Evolutionary conservation across 2,113 vertebrate genomes (phyloP).

Genomic region (Leucosticte australis): DNA sequence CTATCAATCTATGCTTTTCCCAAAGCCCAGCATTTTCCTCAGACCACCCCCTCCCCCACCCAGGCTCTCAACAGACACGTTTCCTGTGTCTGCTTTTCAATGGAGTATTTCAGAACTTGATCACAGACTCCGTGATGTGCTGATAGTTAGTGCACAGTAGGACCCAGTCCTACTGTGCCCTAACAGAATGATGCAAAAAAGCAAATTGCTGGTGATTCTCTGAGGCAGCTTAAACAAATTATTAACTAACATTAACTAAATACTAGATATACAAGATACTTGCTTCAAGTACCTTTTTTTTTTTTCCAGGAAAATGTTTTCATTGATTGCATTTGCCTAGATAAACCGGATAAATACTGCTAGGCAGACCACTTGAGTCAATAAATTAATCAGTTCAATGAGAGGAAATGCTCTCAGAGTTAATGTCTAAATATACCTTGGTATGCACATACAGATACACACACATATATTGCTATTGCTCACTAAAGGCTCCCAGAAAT

Average conservation of each 20-base stretch:
- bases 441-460: neutral
- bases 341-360: neutral
- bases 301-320: neutral
- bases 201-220: neutral
- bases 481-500: neutral
- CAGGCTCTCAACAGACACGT: fast-evolving
- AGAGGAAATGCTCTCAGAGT: neutral
- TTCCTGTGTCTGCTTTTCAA: neutral
- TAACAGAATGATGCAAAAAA: neutral
- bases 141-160: neutral
- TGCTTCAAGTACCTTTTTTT: neutral
- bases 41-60: fast-evolving
- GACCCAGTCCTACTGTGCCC: neutral
- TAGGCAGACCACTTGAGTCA: neutral
- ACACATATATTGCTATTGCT: fast-evolving
- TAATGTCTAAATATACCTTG: neutral
- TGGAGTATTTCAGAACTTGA: neutral
- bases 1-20: neutral
- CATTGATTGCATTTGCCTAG: neutral
- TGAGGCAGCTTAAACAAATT: neutral
- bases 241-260: neutral
- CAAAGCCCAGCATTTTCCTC: neutral
- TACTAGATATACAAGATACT: neutral
- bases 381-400: neutral
- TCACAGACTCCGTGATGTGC: neutral